Conservation (phyloP, 1,140 invertebrate species). For the Battus philenor region DNA sequence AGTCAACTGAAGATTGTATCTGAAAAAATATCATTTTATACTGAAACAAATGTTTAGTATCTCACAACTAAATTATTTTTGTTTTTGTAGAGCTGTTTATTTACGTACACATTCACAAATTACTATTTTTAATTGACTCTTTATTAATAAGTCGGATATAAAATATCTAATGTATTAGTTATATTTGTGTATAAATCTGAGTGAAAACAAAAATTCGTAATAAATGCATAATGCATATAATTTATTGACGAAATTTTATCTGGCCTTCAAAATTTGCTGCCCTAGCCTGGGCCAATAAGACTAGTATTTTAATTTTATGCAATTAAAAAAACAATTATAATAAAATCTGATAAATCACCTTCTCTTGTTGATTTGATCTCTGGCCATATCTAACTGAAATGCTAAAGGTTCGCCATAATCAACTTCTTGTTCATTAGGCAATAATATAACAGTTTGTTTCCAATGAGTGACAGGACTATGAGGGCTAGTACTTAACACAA, state of each 20-base stretch:
- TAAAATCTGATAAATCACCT: conserved; percentile 47
- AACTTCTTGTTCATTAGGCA: conserved; percentile 75
- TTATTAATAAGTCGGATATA: too few species aligned
- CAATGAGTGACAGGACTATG: conserved; percentile 90
- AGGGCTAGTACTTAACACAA: conserved; percentile 86
- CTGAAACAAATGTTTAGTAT: too few species aligned
- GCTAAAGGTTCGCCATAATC: conserved; percentile 80
- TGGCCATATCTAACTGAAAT: conserved; percentile 79
- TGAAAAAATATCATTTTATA: conserved; percentile 42
- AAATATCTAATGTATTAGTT: not conserved
- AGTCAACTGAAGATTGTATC: conserved; percentile 83
- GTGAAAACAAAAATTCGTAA: too few species aligned
- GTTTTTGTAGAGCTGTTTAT: too few species aligned
- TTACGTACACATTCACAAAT: too few species aligned
- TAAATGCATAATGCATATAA: not conserved
- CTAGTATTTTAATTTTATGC: not conserved
- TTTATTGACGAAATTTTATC: not conserved
- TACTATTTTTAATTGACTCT: too few species aligned
- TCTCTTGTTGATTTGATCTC: conserved; percentile 46
- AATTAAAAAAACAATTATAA: not conserved
- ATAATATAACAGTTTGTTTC: conserved; percentile 96
- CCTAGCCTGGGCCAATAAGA: not conserved
- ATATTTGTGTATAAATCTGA: too few species aligned
- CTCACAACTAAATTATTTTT: too few species aligned
- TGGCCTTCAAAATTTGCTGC: not conserved